Base-by-base conservation (phyloP, 2,113 vertebrate genomes). In the Herpailurus yagouaroundi region DNA sequence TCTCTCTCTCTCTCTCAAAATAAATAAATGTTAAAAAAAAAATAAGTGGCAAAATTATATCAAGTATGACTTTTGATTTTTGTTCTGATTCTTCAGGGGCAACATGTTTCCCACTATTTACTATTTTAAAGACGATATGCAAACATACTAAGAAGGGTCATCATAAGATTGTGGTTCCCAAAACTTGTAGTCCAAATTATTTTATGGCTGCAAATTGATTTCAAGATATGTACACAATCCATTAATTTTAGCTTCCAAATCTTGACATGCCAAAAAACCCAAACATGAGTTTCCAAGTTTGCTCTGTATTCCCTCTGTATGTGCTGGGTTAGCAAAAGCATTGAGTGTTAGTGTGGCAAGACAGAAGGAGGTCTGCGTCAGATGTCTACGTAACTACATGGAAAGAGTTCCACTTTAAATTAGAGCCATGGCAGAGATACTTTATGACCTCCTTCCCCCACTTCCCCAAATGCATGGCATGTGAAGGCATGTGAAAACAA, bases 191-290 rank as follows among this genome's bases (percentile, higher is more conserved):
- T 85, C 5, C 55, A 89, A 94, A 95, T 33, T 86, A 87, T 71
- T 57, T 71, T 36, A 31, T 89, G 45, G 12, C 27, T 92, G 38
- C 38, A 94, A 73, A 81, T 23, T 85, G 50, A 92, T 79, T 94
- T 93, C 89, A 83, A 93, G 83, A 69, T 94, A 64, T 66, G 68
- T 96, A 23, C 3, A 89, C 9, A 84, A 48, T 55, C 36, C 50
- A 57, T 77, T 85, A 50, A 79, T 69, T 90, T 92, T 91, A 71
- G 52, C 93, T 90, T 95, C 66, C 41, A 95, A 91, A 92, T 86
- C 36, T 88, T 90, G 95, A 14, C 74, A 95, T 63, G 55, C 63
- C 63, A 74, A 31, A 93, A 83, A 89, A 31, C 48, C 45, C 41
- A 91, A 89, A 92, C 27, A 38, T 16, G 16, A 88, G 77, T 27